Base-by-base conservation (phyloP, 2,888 invertebrate genomes). In the Apoda limacodes region DNA sequence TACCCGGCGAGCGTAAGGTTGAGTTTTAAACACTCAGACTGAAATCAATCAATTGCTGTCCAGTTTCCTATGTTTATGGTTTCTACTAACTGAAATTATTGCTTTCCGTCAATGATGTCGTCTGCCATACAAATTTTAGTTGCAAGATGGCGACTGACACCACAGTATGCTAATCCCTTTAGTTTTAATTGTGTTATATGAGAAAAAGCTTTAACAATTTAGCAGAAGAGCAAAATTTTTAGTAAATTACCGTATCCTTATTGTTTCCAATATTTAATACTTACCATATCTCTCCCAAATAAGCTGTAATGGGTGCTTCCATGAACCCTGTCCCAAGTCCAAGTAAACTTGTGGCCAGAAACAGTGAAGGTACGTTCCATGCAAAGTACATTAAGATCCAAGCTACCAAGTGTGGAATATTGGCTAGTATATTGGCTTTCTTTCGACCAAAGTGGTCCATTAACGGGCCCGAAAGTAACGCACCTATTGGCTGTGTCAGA, bases 281-380 rank as follows among this genome's bases (percentile, higher is more conserved):
- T 45, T 37, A 82, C 82, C 78, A 78, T 20, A 85, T 82, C 63
- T 85, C 85, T 3, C 83, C 83, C 5, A 84, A 78, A 44, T 85
- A 85, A 1, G 84, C 78, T 30, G 82, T 70, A 23, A 83, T 78
- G 1, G 85, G 84, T 1, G 84, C 84, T 45, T 85, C 84, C 83
- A 85, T 83, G 14, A 85, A 66, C 0, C 85, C 84, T 5, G 82
- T 75, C 1, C 84, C 83, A 1, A 85, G 42, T 0, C 85, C 85
- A 20, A 84, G 55, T 5, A 84, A 48, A 3, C 72, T 70, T 22
- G 71, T 81, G 0, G 82, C 82, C 3, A 71, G 48, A 49, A 81
- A 84, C 13, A 85, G 55, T 1, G 64, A 54, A 1, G 72, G 60
- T 1, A 80, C 45, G 22, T 82, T 68, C 52, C 64, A 68, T 0